Evolutionary conservation across 2,888 invertebrate species (phyloP), one percentile per base, ranked within the genome.

Genomic region (Standfussiana lucernea): DNA sequence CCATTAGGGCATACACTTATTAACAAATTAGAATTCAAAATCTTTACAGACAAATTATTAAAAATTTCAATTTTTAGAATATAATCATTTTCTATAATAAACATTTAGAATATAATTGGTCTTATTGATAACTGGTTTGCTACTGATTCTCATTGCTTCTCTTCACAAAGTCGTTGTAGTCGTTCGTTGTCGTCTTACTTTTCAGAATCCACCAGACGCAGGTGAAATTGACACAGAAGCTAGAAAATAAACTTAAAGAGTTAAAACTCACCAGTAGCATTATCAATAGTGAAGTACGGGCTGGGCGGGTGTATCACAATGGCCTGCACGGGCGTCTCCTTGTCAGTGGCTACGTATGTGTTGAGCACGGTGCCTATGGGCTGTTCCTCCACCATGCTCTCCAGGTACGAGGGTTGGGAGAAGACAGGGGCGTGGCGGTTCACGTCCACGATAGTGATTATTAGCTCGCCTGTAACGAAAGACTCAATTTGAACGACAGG

Each of bases 271-370:
- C 98, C 99, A 72, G 98, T 98, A 11, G 97, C 97, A 91, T 98
- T 98, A 92, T 99, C 98, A 61, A 99, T 98, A 77, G 97, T 97
- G 93, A 99, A 99, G 93, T 98, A 98, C 0, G 98, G 97, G 90
- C 97, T 98, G 1, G 97, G 97, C 0, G 98, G 98, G 64, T 97
- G 95, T 66, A 98, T 98, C 1, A 97, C 95, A 85, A 98, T 98
- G 78, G 98, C 97, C 0, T 98, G 98, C 84, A 99, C 98, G 70
- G 98, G 98, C 0, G 99, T 98, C 89, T 99, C 99, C 79, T 97
- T 97, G 91, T 99, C 99, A 0, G 97, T 97, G 0, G 99, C 99
- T 24, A 97, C 97, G 90, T 98, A 98, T 0, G 98, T 98, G 61
- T 98, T 97, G 5, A 99, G 97, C 15, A 98, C 96, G 0, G 98